Base-by-base conservation (phyloP, 1,140 invertebrate genomes). In the Trypoxylus dichotomus region DNA sequence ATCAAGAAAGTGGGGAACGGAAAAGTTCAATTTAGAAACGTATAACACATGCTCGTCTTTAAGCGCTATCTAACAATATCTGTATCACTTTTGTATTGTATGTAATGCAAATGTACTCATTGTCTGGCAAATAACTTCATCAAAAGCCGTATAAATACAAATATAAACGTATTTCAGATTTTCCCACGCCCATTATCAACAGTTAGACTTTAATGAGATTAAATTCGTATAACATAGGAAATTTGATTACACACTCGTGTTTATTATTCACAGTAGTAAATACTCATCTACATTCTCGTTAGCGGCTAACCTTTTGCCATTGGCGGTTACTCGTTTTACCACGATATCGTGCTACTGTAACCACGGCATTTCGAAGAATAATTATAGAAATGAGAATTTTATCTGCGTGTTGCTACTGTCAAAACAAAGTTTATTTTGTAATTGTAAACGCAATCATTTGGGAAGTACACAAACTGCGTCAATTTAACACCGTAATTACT, bases 11-110 rank as follows among this genome's bases (percentile, higher is more conserved):
- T 68, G 60, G 60, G 60, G 60, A 68, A 68, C 60, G 60, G 60
- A 68, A 68, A 68, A 68, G 24, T 68, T 68, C 60, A 68, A 68
- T 68, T 68, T 68, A 68, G 60, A 68, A 54, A n/a, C 19, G 47
- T 54, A 68, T 68, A 27, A 24, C 27, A 68, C 27, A 29, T 27
- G 47, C 21, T 19, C 47, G 60, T 68, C 60, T 68, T 68, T 29
- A 68, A 68, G 21, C 13, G 60, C 27, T 27, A 68, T 27, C 24
- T 68, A 68, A 54, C 15, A 54, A 19, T 54, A 37, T 54, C 19
- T 54, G 15, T 54, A 19, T 54, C 47, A 54, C 7, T 6, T 19
- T 54, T 54, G 47, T 19, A 54, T 54, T 37, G 2, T 54, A n/a
- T 19, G 19, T n/a, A 54, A 54, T n/a, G 47, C 19, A 54, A 54